Evolutionary conservation across 2,113 vertebrate genomes (phyloP).

Genomic region (Noturus placidus): DNA sequence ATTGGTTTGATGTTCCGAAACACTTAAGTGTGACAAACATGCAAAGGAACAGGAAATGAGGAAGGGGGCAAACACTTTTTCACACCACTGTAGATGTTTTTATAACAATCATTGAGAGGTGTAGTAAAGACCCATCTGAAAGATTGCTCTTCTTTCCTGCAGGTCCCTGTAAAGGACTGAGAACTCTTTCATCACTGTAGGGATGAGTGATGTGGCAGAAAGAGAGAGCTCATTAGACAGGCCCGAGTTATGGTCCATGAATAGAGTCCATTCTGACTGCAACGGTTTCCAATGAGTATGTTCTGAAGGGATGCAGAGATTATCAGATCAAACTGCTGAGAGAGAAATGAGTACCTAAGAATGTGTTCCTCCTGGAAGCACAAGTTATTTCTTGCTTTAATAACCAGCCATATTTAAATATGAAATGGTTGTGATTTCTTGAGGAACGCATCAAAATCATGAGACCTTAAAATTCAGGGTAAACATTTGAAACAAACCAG

Average conservation of each 20-base stretch:
- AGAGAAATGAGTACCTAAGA: conserved; percentile 36
- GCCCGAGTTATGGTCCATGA: conserved; percentile 19
- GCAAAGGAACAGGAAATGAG: too few relatives aligned
- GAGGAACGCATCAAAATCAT: not conserved
- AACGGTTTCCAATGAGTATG: conserved; percentile 51
- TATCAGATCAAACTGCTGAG: conserved; percentile 39
- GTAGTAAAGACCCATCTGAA: conserved; percentile 39
- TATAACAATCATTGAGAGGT: conserved; percentile 56
- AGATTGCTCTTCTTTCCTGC: conserved; percentile 61
- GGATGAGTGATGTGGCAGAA: conserved; percentile 35
- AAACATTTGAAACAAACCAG: not conserved
- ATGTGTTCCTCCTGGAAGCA: not conserved
- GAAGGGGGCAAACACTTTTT: too few relatives aligned
- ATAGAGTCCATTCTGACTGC: conserved; percentile 34
- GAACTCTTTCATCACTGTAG: conserved; percentile 50
- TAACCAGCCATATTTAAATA: not conserved
- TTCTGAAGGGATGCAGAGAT: conserved; percentile 52
- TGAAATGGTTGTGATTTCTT: not conserved
- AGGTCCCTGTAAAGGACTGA: conserved; percentile 54
- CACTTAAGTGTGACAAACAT: too few relatives aligned
- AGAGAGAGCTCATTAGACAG: conserved; percentile 33
- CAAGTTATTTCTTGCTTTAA: not conserved
- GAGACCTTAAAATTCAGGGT: not conserved
- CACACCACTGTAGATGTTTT: too few relatives aligned
- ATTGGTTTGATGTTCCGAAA: too few relatives aligned